These are phyloP conservation scores for Macropodus opercularis DNA, from an alignment of 2,797 vertebrate species.

Conservation along the genomic window DNA sequence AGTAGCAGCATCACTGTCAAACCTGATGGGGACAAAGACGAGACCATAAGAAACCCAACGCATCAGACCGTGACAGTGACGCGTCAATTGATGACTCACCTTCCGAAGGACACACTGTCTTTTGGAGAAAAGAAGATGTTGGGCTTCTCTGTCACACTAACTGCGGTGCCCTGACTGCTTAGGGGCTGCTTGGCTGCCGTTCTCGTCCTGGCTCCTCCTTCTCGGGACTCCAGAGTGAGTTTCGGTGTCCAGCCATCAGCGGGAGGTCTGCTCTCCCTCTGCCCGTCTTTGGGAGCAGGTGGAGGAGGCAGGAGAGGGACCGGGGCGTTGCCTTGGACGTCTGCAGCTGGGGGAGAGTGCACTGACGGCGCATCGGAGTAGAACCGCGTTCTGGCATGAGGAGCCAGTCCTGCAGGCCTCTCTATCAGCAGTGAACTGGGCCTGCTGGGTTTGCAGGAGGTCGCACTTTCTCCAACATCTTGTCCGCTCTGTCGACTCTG, in stretches of 20 bases:
- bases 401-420: slow-evolving; percentile 51
- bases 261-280: slow-evolving; percentile 52
- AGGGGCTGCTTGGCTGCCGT: slow-evolving; percentile 66
- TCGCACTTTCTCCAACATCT: neutral
- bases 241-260: slow-evolving; percentile 82
- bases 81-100: slow-evolving; percentile 82
- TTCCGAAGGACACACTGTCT: slow-evolving; percentile 81
- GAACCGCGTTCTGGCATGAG: slow-evolving; percentile 69
- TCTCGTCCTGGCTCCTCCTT: slow-evolving; percentile 72
- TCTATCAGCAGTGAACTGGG: slow-evolving; percentile 80
- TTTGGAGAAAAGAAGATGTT: slow-evolving; percentile 90
- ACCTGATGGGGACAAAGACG: slow-evolving; percentile 74
- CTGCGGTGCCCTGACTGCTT: slow-evolving; percentile 68
- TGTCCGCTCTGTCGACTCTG: slow-evolving; percentile 71
- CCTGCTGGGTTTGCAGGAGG: slow-evolving; percentile 59
- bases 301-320: slow-evolving; percentile 68
- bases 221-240: slow-evolving; percentile 81
- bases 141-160: slow-evolving; percentile 75
- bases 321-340: slow-evolving; percentile 18
- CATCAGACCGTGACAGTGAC: too few species aligned
- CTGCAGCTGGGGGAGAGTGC: slow-evolving; percentile 13
- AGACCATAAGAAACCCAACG: too few species aligned
- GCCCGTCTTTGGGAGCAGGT: slow-evolving; percentile 73
- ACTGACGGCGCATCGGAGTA: slow-evolving; percentile 55
- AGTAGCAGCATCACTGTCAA: slow-evolving; percentile 77